Conservation (phyloP, 2,888 invertebrate species). For the Tachina fera region DNA sequence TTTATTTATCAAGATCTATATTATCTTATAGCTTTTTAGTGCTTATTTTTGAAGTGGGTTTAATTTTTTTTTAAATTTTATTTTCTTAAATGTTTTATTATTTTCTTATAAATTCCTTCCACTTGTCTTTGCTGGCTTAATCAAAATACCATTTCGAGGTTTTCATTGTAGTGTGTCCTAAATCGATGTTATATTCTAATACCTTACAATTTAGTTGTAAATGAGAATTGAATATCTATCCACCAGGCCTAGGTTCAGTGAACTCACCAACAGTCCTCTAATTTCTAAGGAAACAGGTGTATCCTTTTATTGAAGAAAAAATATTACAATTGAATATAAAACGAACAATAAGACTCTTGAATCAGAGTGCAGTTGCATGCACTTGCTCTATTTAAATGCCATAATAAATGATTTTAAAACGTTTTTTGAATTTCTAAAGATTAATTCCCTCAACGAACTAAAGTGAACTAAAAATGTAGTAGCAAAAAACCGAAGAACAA, state of each 20-base stretch:
- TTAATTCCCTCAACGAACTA: slow-evolving; percentile 9
- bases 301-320: slow-evolving; percentile 51
- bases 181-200: no score
- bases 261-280: slow-evolving; percentile 49
- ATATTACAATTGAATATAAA: slow-evolving; percentile 39
- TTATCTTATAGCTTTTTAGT: no score
- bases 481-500: slow-evolving; percentile 47
- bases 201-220: no score
- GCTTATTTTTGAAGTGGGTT: no score
- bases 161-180: no score
- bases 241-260: slow-evolving; percentile 55
- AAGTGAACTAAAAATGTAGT: slow-evolving; percentile 38
- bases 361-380: slow-evolving; percentile 29
- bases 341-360: slow-evolving; percentile 3
- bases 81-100: no score
- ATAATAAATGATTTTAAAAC: slow-evolving; percentile 60
- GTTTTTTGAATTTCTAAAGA: slow-evolving; percentile 67
- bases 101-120: no score
- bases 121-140: no score
- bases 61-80: no score
- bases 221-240: no score
- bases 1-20: no score
- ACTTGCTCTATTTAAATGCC: slow-evolving; percentile 67
- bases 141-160: no score
- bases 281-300: slow-evolving; percentile 71